phyloP scores from a whole-genome alignment of 2,797 vertebrate genomes.

The Poeciliopsis paucimaculata region DNA sequence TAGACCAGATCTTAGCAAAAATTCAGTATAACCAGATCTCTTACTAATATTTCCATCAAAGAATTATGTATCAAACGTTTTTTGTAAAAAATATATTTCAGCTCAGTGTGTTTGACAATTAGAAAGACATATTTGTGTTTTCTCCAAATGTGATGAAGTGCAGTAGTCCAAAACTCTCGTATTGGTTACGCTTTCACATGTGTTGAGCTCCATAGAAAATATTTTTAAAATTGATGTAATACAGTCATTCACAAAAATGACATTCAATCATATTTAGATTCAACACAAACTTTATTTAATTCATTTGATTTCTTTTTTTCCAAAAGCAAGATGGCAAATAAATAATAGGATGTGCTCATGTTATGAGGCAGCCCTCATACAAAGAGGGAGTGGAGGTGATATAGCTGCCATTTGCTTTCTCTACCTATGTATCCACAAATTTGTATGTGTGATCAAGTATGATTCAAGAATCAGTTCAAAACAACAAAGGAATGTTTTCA shows the following conservation, averaged over 20 bases:
- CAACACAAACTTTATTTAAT: slow-evolving; percentile 69
- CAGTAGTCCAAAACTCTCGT: not conserved
- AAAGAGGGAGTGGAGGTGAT: slow-evolving; percentile 41
- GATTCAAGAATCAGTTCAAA: slow-evolving; percentile 21
- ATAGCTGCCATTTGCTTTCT: slow-evolving; percentile 28
- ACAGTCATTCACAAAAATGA: slow-evolving; percentile 4
- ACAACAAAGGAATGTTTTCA: slow-evolving; percentile 30
- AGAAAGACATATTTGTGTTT: not conserved
- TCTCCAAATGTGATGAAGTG: not conserved
- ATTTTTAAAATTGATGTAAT: not conserved
- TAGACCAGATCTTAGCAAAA: not conserved
- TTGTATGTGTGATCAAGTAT: not conserved
- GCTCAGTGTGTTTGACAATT: not conserved
- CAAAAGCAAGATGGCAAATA: slow-evolving; percentile 81
- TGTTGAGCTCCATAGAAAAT: not conserved
- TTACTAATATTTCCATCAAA: not conserved
- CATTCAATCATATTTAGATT: slow-evolving; percentile 22
- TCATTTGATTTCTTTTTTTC: slow-evolving; percentile 42
- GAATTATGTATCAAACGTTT: not conserved
- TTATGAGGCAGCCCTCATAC: slow-evolving; percentile 46
- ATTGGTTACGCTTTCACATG: not conserved
- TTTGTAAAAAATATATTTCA: not conserved
- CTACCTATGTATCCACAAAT: not conserved
- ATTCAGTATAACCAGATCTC: not conserved
- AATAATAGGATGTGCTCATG: slow-evolving; percentile 76